Conservation (phyloP, 2,888 invertebrate genomes). For the Plagodis pulveraria region DNA sequence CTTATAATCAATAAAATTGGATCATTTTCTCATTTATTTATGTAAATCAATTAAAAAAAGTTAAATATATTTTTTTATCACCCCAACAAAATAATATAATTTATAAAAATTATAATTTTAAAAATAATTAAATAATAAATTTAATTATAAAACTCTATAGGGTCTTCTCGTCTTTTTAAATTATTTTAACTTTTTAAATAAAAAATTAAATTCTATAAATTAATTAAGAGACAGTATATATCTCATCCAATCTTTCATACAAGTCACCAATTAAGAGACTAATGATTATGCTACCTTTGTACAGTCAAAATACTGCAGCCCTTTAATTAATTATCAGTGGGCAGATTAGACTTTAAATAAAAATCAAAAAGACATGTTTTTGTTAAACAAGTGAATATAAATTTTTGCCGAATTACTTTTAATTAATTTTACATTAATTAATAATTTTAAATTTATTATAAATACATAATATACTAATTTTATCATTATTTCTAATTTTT, state of each 20-base stretch:
- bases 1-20: slow-evolving; percentile 86
- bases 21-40: slow-evolving; percentile 79
- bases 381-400: slow-evolving; percentile 90
- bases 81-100: slow-evolving; percentile 86
- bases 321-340: slow-evolving; percentile 88
- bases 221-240: slow-evolving; percentile 84
- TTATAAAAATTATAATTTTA: slow-evolving; percentile 52
- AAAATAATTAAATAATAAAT: slow-evolving; percentile 62
- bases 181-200: slow-evolving; percentile 87
- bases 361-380: slow-evolving; percentile 89
- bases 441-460: slow-evolving; percentile 73
- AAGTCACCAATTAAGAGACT: slow-evolving; percentile 92
- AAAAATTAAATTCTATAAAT: slow-evolving; percentile 73
- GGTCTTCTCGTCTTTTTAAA: slow-evolving; percentile 91
- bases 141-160: slow-evolving; percentile 88
- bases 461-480: slow-evolving; percentile 87
- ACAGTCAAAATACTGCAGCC: slow-evolving; percentile 92
- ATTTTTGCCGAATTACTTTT: slow-evolving; percentile 87
- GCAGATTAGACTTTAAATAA: slow-evolving; percentile 89
- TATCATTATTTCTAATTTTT: slow-evolving; percentile 82
- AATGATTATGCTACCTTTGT: slow-evolving; percentile 92
- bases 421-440: slow-evolving; percentile 62
- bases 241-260: slow-evolving; percentile 91
- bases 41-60: slow-evolving; percentile 73
- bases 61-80: slow-evolving; percentile 86